phyloP scores from a whole-genome alignment of 2,797 vertebrate species.

The Coregonus sp. region DNA sequence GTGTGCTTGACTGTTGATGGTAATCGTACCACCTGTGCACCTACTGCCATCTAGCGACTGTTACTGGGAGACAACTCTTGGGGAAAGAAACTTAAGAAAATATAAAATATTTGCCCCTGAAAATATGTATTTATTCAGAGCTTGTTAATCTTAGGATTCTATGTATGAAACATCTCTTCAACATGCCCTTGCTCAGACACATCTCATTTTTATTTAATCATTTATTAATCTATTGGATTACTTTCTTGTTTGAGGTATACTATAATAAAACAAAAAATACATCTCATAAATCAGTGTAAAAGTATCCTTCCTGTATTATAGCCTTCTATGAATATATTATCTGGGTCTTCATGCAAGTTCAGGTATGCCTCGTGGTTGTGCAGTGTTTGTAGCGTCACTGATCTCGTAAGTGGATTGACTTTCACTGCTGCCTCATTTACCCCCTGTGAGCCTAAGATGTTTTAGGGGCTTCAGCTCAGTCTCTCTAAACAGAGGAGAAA shows the following conservation, averaged over 20 bases:
- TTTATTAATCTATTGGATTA: too few relatives aligned
- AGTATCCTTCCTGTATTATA: not conserved
- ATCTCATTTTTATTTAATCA: not conserved
- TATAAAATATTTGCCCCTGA: not conserved
- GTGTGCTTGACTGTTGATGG: conserved; percentile 7
- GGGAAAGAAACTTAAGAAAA: not conserved
- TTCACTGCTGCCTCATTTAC: conserved; percentile 22
- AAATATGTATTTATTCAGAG: not conserved
- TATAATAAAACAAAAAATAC: too few relatives aligned
- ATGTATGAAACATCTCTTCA: not conserved
- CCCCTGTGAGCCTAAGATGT: conserved; percentile 16
- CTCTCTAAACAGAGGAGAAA: conserved; percentile 19
- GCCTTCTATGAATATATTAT: too few relatives aligned
- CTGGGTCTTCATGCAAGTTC: not conserved
- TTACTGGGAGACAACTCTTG: not conserved
- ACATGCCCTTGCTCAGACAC: not conserved
- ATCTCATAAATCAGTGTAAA: too few relatives aligned
- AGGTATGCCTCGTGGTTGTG: not conserved
- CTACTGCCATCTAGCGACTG: conserved; percentile 58
- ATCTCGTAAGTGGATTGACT: conserved; percentile 47
- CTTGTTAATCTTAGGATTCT: not conserved
- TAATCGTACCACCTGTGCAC: too few relatives aligned
- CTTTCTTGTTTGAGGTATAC: too few relatives aligned
- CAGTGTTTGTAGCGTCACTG: not conserved
- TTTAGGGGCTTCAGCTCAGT: conserved; percentile 20